Percentiles rank a stretch among this genome's conserved stretches.
These are phyloP conservation scores for Metopia argyrocephala DNA, from an alignment of 2,888 invertebrate genomes.

Conservation along the genomic window DNA sequence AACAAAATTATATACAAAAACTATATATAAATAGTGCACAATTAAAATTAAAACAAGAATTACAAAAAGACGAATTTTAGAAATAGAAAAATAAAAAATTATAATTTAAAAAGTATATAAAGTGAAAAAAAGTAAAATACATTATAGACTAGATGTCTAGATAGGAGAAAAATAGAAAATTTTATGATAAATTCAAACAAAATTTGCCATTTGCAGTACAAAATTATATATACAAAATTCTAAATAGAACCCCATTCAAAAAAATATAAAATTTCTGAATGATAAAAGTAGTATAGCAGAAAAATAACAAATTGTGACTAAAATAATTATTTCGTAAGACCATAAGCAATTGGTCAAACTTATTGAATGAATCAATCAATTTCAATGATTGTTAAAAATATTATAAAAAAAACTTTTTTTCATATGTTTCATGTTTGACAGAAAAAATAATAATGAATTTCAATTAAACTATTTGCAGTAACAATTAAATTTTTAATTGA, in stretches of 20 bases:
- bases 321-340: constrained; percentile 17
- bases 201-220: background rate
- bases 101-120: background rate
- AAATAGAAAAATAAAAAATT: background rate
- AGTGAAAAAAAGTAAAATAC: background rate
- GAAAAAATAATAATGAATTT: no score
- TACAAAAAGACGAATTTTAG: constrained; percentile 25
- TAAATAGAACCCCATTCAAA: no score
- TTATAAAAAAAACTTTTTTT: no score
- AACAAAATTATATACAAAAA: background rate
- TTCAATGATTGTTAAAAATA: no score
- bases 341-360: constrained; percentile 6
- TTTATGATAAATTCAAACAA: background rate
- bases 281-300: no score
- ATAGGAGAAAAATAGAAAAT: constrained; percentile 13
- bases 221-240: no score
- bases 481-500: no score
- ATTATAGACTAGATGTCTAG: constrained; percentile 61
- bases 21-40: background rate
- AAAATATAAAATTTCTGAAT: no score
- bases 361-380: no score
- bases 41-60: constrained; percentile 14
- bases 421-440: no score
- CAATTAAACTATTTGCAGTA: no score
- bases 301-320: no score